phyloP scores from a whole-genome alignment of 92 coral and sea anemone genomes.

The Anthopleura xanthogrammica region DNA sequence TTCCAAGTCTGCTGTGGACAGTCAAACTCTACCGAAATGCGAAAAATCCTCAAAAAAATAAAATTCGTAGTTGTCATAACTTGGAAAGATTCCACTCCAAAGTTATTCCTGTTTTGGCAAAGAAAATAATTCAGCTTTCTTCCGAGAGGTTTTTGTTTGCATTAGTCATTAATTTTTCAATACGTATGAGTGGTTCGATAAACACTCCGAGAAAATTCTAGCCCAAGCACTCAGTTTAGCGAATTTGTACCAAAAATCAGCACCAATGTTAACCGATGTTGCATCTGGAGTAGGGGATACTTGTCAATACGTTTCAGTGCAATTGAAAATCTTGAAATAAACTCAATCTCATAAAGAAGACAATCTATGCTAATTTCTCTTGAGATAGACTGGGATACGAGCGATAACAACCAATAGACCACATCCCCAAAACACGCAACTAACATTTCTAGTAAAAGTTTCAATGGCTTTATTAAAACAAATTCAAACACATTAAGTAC shows the following conservation, averaged over 20 bases:
- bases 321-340: conserved; percentile 12
- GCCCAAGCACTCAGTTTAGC: not conserved
- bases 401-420: conserved; percentile 21
- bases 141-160: conserved; percentile 54
- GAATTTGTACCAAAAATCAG: not conserved
- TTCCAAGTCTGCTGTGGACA: not conserved
- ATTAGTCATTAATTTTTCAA: conserved; percentile 87
- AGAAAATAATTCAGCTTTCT: not conserved
- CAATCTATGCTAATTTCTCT: conserved; percentile 28
- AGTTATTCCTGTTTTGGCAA: not conserved
- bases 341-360: not conserved
- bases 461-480: conserved; percentile 83
- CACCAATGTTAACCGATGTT: not conserved
- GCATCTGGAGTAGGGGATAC: conserved; percentile 3
- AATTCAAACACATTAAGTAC: conserved; percentile 31
- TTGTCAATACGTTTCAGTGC: conserved; percentile 1
- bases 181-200: conserved; percentile 30
- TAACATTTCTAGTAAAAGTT: conserved; percentile 51
- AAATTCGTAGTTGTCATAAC: not conserved
- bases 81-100: not conserved
- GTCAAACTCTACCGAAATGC: not conserved
- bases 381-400: not conserved
- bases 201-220: conserved; percentile 9
- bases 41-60: not conserved
- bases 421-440: conserved; percentile 20